Evolutionary conservation across 2,888 invertebrate species (phyloP).

Genomic region (Chymomyza procnemis): DNA sequence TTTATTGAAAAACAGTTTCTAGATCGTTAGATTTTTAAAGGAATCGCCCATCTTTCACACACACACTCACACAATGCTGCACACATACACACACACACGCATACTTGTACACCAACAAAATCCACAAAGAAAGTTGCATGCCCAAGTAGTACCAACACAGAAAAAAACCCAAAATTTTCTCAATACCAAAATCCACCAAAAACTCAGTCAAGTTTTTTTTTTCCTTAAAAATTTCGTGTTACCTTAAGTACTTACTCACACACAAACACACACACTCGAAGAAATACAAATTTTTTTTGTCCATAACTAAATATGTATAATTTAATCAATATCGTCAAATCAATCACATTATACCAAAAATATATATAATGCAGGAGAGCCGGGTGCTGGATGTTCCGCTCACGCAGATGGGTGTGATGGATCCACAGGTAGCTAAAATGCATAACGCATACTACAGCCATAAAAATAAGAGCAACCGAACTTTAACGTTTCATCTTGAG

Average conservation of each 20-base stretch:
- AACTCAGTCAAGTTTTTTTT: conserved; percentile 35
- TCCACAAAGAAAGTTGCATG: conserved; percentile 49
- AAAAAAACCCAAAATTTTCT: conserved; percentile 13
- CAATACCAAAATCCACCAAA: conserved; percentile 15
- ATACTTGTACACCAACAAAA: conserved; percentile 15
- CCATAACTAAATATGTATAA: conserved; percentile 27
- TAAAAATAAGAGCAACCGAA: conserved; percentile 33
- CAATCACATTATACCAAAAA: conserved; percentile 27
- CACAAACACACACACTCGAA: conserved; percentile 6
- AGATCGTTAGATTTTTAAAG: too few relatives aligned
- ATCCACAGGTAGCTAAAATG: conserved; percentile 86
- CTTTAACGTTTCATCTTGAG: conserved; percentile 44
- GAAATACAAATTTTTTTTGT: conserved; percentile 22
- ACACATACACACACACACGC: conserved; percentile 11
- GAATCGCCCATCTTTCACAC: conserved; percentile 3
- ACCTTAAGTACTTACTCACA: background rate
- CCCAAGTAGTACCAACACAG: conserved; percentile 38
- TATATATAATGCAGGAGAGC: conserved; percentile 81
- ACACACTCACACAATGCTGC: conserved; percentile 6
- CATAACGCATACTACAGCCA: conserved; percentile 33
- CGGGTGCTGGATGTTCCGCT: conserved; percentile 93
- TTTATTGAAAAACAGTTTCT: too few relatives aligned
- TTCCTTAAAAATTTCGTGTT: background rate
- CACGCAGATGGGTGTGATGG: conserved; percentile 96
- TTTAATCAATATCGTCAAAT: conserved; percentile 36